A percentile compares a stretch with the other conserved stretches of the same genome.
phyloP scores from a whole-genome alignment of 2,113 vertebrate species.

The Cariama cristata region DNA sequence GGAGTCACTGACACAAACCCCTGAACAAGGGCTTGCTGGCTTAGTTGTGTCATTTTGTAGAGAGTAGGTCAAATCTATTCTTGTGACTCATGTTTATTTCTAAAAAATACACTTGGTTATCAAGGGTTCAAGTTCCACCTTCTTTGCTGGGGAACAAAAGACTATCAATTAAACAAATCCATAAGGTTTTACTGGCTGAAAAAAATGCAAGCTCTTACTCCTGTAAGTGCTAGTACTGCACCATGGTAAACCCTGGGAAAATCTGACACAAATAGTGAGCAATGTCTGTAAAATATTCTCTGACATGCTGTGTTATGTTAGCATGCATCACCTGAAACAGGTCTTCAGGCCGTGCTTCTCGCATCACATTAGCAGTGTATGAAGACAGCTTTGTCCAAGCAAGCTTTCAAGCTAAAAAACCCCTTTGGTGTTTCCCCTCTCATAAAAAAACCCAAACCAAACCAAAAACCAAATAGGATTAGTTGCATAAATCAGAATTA shows the following conservation, averaged over 20 bases:
- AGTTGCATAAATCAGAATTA: not conserved
- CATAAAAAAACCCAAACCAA: not conserved
- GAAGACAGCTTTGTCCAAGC: not conserved
- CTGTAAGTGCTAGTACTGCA: not conserved
- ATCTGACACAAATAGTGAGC: not conserved
- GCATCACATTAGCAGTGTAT: accelerated
- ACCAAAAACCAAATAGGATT: not conserved
- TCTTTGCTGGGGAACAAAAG: not conserved
- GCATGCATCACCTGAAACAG: not conserved
- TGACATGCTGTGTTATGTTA: not conserved
- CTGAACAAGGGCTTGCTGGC: not conserved
- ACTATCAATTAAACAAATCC: not conserved
- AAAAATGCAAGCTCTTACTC: not conserved
- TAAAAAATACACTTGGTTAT: not conserved
- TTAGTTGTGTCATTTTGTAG: not conserved
- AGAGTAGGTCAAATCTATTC: not conserved
- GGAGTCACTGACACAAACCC: not conserved
- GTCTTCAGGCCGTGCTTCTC: not conserved
- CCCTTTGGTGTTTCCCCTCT: not conserved
- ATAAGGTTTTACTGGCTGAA: not conserved
- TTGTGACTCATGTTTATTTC: not conserved
- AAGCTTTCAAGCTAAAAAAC: not conserved
- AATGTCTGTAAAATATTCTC: not conserved
- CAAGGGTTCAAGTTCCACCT: not conserved
- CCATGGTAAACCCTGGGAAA: not conserved